A percentile compares a stretch with the other conserved stretches of the same genome.
phyloP scores from a whole-genome alignment of 2,113 vertebrate genomes.

The Entosphenus tridentatus region DNA sequence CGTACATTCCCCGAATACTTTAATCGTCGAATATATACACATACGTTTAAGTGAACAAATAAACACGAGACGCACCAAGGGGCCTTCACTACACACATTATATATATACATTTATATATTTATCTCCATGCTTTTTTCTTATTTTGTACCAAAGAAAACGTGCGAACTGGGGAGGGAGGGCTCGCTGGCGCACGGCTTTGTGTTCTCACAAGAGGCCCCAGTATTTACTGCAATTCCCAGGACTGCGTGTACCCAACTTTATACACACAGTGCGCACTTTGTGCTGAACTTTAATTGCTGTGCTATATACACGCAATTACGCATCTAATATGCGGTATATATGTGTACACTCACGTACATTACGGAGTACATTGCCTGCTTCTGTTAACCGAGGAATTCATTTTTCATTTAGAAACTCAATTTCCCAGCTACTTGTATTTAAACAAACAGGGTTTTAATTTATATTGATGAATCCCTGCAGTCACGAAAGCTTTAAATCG shows the following conservation, averaged over 20 bases:
- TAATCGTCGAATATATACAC: neutral
- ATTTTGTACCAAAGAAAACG: neutral
- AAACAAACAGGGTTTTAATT: too few relatives aligned
- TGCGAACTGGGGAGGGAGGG: neutral
- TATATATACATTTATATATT: conserved; percentile 1
- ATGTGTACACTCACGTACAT: neutral
- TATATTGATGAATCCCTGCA: too few relatives aligned
- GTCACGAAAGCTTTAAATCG: too few relatives aligned
- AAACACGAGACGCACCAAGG: neutral
- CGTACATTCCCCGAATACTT: neutral
- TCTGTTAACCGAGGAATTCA: too few relatives aligned
- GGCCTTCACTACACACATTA: neutral
- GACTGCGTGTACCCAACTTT: neutral
- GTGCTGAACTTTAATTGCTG: neutral
- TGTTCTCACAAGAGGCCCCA: too few relatives aligned
- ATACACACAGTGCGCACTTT: neutral
- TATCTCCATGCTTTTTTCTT: neutral
- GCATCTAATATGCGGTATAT: neutral
- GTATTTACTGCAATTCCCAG: neutral
- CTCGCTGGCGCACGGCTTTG: too few relatives aligned
- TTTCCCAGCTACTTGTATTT: too few relatives aligned
- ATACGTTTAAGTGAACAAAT: neutral
- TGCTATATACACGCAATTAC: neutral
- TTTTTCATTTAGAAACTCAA: too few relatives aligned
- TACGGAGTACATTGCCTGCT: neutral